Conservation (phyloP, 1,140 invertebrate species). For the Nasonia longicornis region DNA sequence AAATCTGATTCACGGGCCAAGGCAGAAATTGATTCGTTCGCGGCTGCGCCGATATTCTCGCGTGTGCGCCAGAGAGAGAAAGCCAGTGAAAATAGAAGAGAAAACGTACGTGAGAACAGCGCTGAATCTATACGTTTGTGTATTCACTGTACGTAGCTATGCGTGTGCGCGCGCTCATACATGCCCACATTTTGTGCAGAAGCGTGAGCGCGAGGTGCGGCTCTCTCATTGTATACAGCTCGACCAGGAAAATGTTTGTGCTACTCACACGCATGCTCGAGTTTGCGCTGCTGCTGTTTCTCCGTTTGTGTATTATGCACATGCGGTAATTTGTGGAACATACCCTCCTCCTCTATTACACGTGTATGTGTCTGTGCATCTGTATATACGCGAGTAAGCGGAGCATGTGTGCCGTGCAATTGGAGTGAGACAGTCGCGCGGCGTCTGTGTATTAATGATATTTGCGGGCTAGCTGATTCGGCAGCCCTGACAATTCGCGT, state of each 20-base stretch:
- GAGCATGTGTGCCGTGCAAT: not conserved
- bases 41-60: constrained; percentile 2
- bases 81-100: constrained; percentile 18
- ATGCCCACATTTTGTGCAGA: no score
- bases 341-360: not conserved
- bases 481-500: not conserved
- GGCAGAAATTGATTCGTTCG: constrained; percentile 46
- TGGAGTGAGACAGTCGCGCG: not conserved
- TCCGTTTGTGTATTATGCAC: not conserved
- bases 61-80: not conserved
- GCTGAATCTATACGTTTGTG: not conserved
- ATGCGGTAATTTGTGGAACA: constrained; percentile 7
- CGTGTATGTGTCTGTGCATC: not conserved
- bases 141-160: not conserved
- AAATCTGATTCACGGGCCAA: constrained; percentile 46
- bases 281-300: not conserved
- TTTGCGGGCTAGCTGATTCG: not conserved
- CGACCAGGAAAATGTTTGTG: not conserved
- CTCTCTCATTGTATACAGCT: not conserved
- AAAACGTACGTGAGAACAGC: constrained; percentile 14
- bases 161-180: not conserved
- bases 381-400: no score
- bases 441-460: constrained; percentile 1
- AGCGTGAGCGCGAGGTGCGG: not conserved
- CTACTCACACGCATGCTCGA: not conserved